phyloP scores from a whole-genome alignment of 2,888 invertebrate genomes.

The Mythimna lalbum region DNA sequence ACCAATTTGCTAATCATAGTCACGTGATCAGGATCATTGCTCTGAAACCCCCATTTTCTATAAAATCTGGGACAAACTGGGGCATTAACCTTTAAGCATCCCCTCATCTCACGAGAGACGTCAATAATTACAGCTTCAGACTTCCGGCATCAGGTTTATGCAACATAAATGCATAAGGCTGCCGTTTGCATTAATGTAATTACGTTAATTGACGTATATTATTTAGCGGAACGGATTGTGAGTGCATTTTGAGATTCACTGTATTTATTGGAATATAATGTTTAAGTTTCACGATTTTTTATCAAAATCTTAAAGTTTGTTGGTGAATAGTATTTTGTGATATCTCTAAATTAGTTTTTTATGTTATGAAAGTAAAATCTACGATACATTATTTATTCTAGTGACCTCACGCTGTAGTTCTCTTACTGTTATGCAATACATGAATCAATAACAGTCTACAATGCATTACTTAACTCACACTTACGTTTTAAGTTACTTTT shows the following conservation, averaged over 20 bases:
- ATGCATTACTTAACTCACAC: conserved; percentile 14
- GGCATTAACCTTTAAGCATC: conserved; percentile 26
- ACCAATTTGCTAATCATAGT: neutral
- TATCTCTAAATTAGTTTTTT: conserved; percentile 12
- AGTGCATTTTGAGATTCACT: conserved; percentile 33
- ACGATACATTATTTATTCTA: neutral
- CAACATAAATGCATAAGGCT: conserved; percentile 69
- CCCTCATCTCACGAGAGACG: conserved; percentile 32
- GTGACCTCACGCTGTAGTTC: neutral
- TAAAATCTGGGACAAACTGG: conserved; percentile 19
- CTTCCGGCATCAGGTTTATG: conserved; percentile 66
- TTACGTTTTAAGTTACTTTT: conserved; percentile 5
- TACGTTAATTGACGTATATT: conserved; percentile 61
- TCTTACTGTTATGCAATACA: neutral
- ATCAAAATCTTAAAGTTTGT: neutral
- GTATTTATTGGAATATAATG: conserved; percentile 9
- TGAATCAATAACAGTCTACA: conserved; percentile 9
- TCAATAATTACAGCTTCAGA: conserved; percentile 51
- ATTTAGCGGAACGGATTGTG: conserved; percentile 56
- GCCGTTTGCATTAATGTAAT: conserved; percentile 72
- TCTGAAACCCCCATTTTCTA: conserved; percentile 28
- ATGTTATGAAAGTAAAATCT: conserved; percentile 10
- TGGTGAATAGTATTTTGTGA: neutral
- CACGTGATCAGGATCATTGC: conserved; percentile 3
- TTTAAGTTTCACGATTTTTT: neutral